Base-by-base conservation (phyloP, 2,797 vertebrate genomes). In the Sebastes ruberrimus region DNA sequence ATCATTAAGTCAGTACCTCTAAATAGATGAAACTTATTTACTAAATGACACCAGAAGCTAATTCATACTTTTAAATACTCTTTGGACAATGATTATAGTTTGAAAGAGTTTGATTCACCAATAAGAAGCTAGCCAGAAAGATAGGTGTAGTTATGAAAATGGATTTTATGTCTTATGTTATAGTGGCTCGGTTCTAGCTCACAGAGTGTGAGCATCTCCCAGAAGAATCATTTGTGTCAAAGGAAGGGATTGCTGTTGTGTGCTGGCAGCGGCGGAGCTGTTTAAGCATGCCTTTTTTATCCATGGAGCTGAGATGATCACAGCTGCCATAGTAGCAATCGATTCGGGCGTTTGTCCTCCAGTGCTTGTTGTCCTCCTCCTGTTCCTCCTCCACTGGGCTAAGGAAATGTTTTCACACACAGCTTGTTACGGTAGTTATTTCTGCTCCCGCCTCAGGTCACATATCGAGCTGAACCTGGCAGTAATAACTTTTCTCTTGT, bases 381-480 rank as follows among this genome's bases (percentile, higher is more conserved):
- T 66, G 38, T 66, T 78, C 59, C 74, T 65, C 57, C 61, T 89
- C 64, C 52, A 7, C 71, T 42, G 71, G 69, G 78, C 77, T 13
- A 18, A 78, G 80, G 83, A 89, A 84, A 81, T 80, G 67, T 80
- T 89, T 81, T 53, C 79, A 75, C 87, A 84, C 67, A 35, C 64
- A 42, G 82, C 74, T 86, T 86, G 83, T 89, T 88, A 76, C 75
- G 71, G 79, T 83, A 64, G 73, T 84, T 90, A 90, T 93, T 91
- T 90, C 82, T 89, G 84, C 80, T 76, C 57, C 62, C 13, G 83
- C 86, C 86, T 90, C 78, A 69, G 89, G 90, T 90, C 90, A 83
- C 59, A 56, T 86, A 91, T 91, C 76, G 89, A 91, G 78, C 86
- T 76, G 78, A 91, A 83, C 56, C 64, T 75, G 62, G 78, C 71